Conservation (phyloP, 2,888 invertebrate genomes). For the Mesopsocus fuscifrons region DNA sequence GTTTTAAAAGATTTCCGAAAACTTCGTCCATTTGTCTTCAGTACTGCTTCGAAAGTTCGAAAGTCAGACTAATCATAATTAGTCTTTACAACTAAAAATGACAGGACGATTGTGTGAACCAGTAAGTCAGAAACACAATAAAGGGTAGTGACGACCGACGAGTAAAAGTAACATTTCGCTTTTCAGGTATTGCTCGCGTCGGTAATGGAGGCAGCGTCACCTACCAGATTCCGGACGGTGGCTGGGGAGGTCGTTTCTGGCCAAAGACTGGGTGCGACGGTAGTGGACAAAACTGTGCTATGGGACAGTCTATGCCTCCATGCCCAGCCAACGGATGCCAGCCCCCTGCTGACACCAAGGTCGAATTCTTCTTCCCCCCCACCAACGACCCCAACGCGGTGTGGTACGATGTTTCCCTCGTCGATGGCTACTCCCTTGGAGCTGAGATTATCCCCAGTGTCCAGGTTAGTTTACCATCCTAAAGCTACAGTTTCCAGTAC, state of each 20-base stretch:
- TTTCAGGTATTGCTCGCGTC: neutral
- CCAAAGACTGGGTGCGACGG: conserved; percentile 2
- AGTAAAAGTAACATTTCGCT: no score
- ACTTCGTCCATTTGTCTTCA: no score
- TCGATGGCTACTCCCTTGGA: conserved; percentile 1
- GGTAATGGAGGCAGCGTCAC: neutral
- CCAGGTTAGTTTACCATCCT: conserved; percentile 1
- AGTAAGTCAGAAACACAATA: no score
- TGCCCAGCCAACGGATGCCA: neutral
- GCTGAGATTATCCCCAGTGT: conserved; percentile 2
- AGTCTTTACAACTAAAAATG: no score
- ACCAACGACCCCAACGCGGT: neutral
- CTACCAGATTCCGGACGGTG: neutral
- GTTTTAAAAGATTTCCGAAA: no score
- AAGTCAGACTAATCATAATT: no score
- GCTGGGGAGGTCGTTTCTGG: conserved; percentile 7
- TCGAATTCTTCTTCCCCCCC: conserved; percentile 7
- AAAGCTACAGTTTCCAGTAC: no score
- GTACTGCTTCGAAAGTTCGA: no score
- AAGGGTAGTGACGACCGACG: no score
- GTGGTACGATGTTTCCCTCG: conserved; percentile 4
- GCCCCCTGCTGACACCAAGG: conserved; percentile 5
- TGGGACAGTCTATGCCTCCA: conserved; percentile 3
- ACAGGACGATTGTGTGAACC: no score
- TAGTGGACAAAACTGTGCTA: conserved; percentile 22